phyloP scores from a whole-genome alignment of 2,888 invertebrate species.

The Leucophenga maculata region DNA sequence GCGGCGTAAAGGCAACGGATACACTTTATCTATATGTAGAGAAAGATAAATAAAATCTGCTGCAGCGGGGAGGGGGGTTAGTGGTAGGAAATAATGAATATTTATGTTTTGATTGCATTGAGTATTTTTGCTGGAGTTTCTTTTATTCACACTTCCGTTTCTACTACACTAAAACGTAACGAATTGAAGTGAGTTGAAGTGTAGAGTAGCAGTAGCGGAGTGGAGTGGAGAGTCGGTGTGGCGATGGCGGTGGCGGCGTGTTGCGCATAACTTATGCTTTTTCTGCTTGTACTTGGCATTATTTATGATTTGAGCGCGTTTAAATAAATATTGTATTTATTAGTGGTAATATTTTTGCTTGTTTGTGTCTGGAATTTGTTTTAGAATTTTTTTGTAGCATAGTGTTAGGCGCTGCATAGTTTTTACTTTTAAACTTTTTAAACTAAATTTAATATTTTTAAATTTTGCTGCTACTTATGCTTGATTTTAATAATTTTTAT shows the following conservation, averaged over 20 bases:
- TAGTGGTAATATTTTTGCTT: conserved; percentile 2
- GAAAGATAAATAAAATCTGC: neutral
- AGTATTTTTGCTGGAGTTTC: neutral
- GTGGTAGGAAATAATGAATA: conserved; percentile 17
- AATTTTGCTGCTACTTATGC: too few relatives aligned
- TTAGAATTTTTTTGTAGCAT: neutral
- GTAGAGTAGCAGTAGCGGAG: too few relatives aligned
- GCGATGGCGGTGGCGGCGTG: neutral
- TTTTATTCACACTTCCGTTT: conserved; percentile 9
- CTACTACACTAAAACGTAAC: neutral
- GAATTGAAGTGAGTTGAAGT: too few relatives aligned
- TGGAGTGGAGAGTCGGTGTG: neutral
- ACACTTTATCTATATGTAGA: neutral
- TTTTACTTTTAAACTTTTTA: too few relatives aligned
- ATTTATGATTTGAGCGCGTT: conserved; percentile 12
- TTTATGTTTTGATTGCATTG: conserved; percentile 21
- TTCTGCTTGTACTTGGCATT: conserved; percentile 12
- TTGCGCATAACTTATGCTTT: neutral
- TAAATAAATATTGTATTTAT: conserved; percentile 25
- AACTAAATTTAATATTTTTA: too few relatives aligned
- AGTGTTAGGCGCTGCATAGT: neutral
- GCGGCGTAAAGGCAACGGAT: too few relatives aligned
- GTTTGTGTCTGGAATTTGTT: neutral
- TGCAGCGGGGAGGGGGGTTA: neutral
- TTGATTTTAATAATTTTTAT: too few relatives aligned